Evolutionary conservation across 1,140 invertebrate species (phyloP).

Genomic region (Zaprionus ornatus): DNA sequence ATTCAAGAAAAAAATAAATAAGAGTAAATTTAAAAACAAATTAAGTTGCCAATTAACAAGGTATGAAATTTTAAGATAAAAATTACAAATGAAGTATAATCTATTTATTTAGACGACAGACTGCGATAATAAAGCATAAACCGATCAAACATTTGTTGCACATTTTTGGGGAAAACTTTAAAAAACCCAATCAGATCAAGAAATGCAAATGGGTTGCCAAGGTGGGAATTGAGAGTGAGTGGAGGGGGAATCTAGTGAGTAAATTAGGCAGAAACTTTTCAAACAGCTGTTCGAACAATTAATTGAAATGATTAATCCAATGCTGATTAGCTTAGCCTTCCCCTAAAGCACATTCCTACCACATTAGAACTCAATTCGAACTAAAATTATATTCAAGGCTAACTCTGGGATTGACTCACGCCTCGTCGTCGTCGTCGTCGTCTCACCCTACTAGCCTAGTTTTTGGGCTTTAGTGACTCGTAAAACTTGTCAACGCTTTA

Average conservation of each 20-base stretch:
- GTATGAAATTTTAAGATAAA: no score
- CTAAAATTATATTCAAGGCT: background rate
- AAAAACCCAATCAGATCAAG: background rate
- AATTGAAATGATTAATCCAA: background rate
- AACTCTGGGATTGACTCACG: background rate
- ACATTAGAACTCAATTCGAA: background rate
- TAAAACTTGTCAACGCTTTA: slow-evolving; percentile 77
- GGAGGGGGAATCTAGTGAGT: background rate
- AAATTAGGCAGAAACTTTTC: background rate
- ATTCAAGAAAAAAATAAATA: no score
- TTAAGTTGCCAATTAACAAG: no score
- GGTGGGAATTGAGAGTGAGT: rapidly evolving
- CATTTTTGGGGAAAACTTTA: no score
- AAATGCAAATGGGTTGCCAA: background rate
- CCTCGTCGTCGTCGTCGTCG: background rate
- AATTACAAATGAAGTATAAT: no score
- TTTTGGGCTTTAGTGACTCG: slow-evolving; percentile 47
- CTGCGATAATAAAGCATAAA: no score
- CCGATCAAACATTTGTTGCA: no score
- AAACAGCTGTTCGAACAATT: background rate
- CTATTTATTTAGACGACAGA: no score
- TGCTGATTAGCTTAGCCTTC: background rate
- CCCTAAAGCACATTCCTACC: background rate
- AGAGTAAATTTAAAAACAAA: no score
- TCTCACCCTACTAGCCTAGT: slow-evolving; percentile 74